Evolutionary conservation across 2,797 vertebrate genomes (phyloP).

Genomic region (Arvicola amphibius): DNA sequence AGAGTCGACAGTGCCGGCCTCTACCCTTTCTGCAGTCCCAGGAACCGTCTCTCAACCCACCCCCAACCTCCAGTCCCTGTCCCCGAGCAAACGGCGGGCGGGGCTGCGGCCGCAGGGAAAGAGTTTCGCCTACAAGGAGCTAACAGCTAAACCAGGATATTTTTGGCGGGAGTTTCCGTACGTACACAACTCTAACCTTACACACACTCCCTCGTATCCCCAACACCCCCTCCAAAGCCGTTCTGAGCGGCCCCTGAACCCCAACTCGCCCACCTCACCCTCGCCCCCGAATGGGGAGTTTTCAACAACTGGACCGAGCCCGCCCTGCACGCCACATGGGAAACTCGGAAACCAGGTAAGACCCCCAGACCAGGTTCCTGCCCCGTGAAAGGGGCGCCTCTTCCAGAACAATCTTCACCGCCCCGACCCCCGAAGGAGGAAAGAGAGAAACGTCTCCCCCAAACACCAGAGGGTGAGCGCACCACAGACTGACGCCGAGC

Average conservation of each 20-base stretch:
- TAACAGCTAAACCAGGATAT: conserved; percentile 3
- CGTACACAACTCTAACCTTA: not conserved
- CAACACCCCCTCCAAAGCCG: not conserved
- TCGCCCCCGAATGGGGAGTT: not conserved
- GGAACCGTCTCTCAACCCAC: not conserved
- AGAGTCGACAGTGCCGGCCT: not conserved
- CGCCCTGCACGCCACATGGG: not conserved
- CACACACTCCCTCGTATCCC: not conserved
- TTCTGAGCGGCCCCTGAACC: not conserved
- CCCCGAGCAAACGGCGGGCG: not conserved
- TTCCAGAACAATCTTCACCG: conserved; percentile 60
- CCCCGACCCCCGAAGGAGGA: not conserved
- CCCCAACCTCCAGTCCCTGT: not conserved
- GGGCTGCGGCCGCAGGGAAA: not conserved
- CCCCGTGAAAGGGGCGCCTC: conserved; percentile 36
- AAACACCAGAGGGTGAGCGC: not conserved
- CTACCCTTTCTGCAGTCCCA: not conserved
- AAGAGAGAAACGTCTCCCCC: conserved; percentile 47
- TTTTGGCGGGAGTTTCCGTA: conserved; percentile 74
- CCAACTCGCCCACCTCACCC: not conserved
- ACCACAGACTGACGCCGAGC: conserved; percentile 42
- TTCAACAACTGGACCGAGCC: conserved; percentile 37
- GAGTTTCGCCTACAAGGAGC: conserved; percentile 52
- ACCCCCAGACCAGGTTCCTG: conserved; percentile 3
- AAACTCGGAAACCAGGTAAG: not conserved